phyloP scores from a whole-genome alignment of 2,797 vertebrate genomes.

The Octomys mimax region DNA sequence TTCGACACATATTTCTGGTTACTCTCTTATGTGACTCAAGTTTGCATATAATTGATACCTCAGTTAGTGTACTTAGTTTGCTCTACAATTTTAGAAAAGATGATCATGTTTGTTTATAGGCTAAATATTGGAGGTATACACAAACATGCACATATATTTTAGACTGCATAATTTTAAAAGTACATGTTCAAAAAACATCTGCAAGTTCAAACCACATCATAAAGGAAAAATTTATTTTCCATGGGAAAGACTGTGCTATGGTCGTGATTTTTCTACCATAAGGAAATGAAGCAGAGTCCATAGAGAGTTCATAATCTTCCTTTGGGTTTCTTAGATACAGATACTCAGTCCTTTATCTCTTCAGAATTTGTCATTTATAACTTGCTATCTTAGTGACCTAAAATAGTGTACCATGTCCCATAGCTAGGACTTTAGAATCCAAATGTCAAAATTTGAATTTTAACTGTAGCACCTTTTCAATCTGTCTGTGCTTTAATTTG shows the following conservation, averaged over 20 bases:
- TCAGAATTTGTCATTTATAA: background rate
- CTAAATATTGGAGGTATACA: background rate
- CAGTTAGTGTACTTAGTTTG: background rate
- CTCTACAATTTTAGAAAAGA: background rate
- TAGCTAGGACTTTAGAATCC: background rate
- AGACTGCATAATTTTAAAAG: constrained; percentile 26
- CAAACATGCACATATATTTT: background rate
- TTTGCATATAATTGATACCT: background rate
- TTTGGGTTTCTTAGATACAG: constrained; percentile 39
- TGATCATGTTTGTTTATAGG: background rate
- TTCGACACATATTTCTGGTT: background rate
- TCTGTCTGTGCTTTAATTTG: background rate
- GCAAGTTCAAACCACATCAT: background rate
- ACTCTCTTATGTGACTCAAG: background rate
- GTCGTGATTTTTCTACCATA: background rate
- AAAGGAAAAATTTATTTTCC: background rate
- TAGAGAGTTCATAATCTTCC: background rate
- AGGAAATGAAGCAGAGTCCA: background rate
- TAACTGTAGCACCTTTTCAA: background rate
- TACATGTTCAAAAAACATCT: background rate
- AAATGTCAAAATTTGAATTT: background rate
- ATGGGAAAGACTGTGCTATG: background rate
- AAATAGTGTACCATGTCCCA: background rate
- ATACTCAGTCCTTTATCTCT: background rate
- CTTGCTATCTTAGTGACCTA: background rate